Evolutionary conservation across 30 jellyfish, hydroid and myxozoan species (phyloP).

Genomic region (Aurelia sp.): DNA sequence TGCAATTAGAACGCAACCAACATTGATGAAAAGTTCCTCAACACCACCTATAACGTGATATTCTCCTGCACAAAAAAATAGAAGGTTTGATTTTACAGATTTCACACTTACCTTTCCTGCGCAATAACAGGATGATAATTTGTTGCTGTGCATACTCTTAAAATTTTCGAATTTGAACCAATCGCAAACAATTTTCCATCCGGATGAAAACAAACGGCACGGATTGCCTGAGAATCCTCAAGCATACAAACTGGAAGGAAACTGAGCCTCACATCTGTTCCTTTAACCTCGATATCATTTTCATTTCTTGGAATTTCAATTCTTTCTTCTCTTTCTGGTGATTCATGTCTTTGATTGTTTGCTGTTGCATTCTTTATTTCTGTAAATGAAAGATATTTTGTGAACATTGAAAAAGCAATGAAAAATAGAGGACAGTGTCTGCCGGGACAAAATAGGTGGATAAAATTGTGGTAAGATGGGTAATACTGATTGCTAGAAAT

Average conservation of each 20-base stretch:
- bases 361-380: conserved; percentile 70
- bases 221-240: conserved; percentile 90
- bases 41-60: too few species aligned
- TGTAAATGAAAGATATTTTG: not conserved
- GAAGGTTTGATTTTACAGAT: too few species aligned
- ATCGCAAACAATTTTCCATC: conserved; percentile 84
- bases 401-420: not conserved
- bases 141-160: conserved; percentile 75
- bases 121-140: conserved; percentile 17
- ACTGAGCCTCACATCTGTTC: conserved; percentile 14
- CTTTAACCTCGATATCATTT: conserved; percentile 17
- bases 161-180: conserved; percentile 86
- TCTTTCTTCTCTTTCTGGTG: conserved; percentile 36
- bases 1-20: too few species aligned
- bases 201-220: conserved; percentile 94
- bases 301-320: not conserved
- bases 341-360: conserved; percentile 41
- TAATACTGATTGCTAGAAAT: too few species aligned
- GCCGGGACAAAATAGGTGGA: too few species aligned
- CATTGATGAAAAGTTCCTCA: too few species aligned
- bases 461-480: too few species aligned
- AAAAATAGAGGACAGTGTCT: too few species aligned
- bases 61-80: too few species aligned
- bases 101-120: conserved; percentile 12
- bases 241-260: conserved; percentile 77